Evolutionary conservation across 2,797 vertebrate genomes (phyloP), one percentile per base, ranked within the genome.

Genomic region (Hippopotamyrus pictus): DNA sequence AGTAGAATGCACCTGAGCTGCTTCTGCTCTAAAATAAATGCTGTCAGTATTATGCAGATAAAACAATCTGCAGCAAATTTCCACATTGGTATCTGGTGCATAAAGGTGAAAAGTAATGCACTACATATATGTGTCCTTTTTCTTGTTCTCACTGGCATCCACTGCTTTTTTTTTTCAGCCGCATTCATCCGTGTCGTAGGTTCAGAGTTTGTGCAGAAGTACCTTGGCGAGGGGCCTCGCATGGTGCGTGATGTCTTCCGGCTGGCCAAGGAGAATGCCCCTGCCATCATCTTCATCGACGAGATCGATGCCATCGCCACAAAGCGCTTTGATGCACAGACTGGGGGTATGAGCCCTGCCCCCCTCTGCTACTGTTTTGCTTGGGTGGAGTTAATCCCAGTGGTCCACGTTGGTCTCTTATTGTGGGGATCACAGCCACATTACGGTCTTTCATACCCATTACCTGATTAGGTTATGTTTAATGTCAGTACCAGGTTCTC

Each of bases 241-340:
- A 99, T 99, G 98, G 98, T 99, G 54, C 95, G 98, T 0, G 98
- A 99, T 0, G 98, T 99, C 54, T 99, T 99, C 95, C 95, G 98
- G 90, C 93, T 99, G 95, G 98, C 98, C n/a, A 99, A 99, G 93
- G 98, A 99, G 94, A 98, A 99, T 0, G 98, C 98, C 0, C 98
- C 98, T 0, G 98, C 98, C 91, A 99, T 99, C 94, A 99, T 99
- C 94, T 99, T 99, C 93, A 99, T 99, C 0, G 98, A 99, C 0
- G 98, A 99, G 94, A 99, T 99, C 0, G 98, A 99, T 48, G 98
- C 98, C 91, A 99, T 99, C 0, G 98, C 98, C 92, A 99, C 98
- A 0, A 98, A 99, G 92, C 96, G 98, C 76, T 99, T 99, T 1
- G 98, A 99, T 44, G 98, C 98, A 8, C 98, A 99, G 95, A 98